Evolutionary conservation across 2,797 vertebrate genomes (phyloP).

Genomic region (Xiphophorus birchmanni): DNA sequence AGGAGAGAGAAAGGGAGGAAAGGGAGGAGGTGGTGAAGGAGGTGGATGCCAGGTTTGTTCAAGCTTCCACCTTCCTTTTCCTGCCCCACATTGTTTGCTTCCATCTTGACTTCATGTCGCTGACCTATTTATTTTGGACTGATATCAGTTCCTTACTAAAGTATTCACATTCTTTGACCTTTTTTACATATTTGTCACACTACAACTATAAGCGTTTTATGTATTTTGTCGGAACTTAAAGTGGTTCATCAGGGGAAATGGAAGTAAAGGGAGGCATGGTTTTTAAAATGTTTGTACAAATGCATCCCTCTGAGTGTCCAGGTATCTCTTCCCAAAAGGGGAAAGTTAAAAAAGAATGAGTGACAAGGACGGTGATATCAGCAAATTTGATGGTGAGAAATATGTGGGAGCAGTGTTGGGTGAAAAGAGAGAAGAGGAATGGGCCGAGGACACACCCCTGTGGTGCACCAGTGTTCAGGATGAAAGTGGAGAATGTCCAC

Average conservation of each 20-base stretch:
- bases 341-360: neutral
- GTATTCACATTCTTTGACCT: neutral
- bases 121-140: slow-evolving; percentile 57
- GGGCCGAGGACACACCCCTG: neutral
- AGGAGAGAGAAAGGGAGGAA: slow-evolving; percentile 91
- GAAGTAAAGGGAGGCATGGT: neutral
- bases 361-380: neutral
- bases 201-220: neutral
- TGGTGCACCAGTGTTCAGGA: neutral
- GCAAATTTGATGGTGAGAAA: neutral
- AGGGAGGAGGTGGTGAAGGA: slow-evolving; percentile 82
- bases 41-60: slow-evolving; percentile 95
- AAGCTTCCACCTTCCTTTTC: slow-evolving; percentile 63
- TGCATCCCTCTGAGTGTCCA: neutral
- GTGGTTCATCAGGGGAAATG: neutral
- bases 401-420: neutral
- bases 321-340: neutral
- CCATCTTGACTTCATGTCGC: slow-evolving; percentile 18
- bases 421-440: neutral
- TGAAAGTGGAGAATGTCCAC: neutral
- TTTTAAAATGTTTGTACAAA: neutral
- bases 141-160: slow-evolving; percentile 40
- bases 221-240: neutral
- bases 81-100: slow-evolving; percentile 45
- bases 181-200: neutral